Evolutionary conservation across 2,888 invertebrate species (phyloP), one percentile per base, ranked within the genome.

Genomic region (Dendrolimus houi): DNA sequence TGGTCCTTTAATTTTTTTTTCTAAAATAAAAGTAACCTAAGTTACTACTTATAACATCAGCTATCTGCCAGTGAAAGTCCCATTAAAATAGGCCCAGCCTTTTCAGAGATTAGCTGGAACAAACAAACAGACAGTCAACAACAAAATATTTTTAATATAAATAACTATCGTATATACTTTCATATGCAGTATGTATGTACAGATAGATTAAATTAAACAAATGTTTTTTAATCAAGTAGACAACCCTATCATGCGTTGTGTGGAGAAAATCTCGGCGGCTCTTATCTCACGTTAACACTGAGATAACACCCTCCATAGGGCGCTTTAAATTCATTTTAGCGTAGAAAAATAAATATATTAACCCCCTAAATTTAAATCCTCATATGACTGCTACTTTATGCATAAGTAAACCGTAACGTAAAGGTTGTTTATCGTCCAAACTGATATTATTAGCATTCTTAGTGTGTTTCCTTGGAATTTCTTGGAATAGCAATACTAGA

Each of bases 251-350:
- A 75, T 75, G 70, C 74, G 69, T 77, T 81, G 75, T 64, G 73
- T 64, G 69, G 71, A 78, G 71, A 78, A 85, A 87, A 87, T 87
- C 83, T 83, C 81, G 76, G 72, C 75, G 74, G 72, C 74, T 76
- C 77, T 77, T 73, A 80, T 78, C 81, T 79, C 80, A 70, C 79
- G 84, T 75, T 87, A 87, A 88, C 80, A 79, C 79, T 85, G 83
- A 88, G 87, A 85, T 88, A 88, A 87, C 85, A 86, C 82, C 76
- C 68, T 70, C 86, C 76, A 81, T 72, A 71, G 89, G 87, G 87
- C 75, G 84, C 78, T 81, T 76, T 88, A 85, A 83, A 87, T 89
- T 87, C 83, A 87, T 85, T 87, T 64, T 62, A 59, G 67, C 66
- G 70, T 72, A 78, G 76, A 85, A 85, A 86, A 86, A 84, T 81